These are phyloP conservation scores for Labrus mixtus DNA, from an alignment of 2,113 vertebrate species.

Conservation along the genomic window DNA sequence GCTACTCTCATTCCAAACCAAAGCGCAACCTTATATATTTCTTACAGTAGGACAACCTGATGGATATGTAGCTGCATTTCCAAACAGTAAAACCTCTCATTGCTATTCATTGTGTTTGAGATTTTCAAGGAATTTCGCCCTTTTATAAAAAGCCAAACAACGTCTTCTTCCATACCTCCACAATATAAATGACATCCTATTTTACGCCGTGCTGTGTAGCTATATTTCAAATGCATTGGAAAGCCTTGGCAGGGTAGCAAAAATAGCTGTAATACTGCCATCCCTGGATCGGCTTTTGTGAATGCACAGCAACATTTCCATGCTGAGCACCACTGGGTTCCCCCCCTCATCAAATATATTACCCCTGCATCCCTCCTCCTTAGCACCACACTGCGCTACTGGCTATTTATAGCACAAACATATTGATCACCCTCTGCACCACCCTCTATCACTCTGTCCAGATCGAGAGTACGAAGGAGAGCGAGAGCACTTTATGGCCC, in stretches of 20 bases:
- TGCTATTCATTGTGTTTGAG: constrained; percentile 28
- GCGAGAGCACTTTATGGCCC: constrained; percentile 45
- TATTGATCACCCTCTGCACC: constrained; percentile 83
- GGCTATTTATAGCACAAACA: constrained; percentile 85
- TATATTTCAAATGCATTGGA: constrained; percentile 34
- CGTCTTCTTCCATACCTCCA: neutral
- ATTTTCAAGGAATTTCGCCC: constrained; percentile 33
- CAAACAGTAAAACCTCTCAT: constrained; percentile 14
- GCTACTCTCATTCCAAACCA: neutral
- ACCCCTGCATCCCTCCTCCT: constrained; percentile 76
- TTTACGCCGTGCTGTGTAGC: constrained; percentile 11
- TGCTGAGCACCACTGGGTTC: constrained; percentile 63
- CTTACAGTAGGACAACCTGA: neutral
- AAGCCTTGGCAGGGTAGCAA: constrained; percentile 46
- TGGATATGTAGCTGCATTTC: constrained; percentile 11
- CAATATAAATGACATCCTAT: constrained; percentile 18
- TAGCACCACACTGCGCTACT: constrained; percentile 73
- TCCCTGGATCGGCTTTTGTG: constrained; percentile 47
- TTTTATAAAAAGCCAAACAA: constrained; percentile 7
- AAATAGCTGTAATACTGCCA: constrained; percentile 43
- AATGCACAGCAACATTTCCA: constrained; percentile 67
- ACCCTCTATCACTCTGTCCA: constrained; percentile 75
- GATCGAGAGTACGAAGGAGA: constrained; percentile 34
- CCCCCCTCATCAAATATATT: constrained; percentile 80
- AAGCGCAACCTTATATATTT: neutral